Base-by-base conservation (phyloP, 2,888 invertebrate species). In the Gymnocheta viridis region DNA sequence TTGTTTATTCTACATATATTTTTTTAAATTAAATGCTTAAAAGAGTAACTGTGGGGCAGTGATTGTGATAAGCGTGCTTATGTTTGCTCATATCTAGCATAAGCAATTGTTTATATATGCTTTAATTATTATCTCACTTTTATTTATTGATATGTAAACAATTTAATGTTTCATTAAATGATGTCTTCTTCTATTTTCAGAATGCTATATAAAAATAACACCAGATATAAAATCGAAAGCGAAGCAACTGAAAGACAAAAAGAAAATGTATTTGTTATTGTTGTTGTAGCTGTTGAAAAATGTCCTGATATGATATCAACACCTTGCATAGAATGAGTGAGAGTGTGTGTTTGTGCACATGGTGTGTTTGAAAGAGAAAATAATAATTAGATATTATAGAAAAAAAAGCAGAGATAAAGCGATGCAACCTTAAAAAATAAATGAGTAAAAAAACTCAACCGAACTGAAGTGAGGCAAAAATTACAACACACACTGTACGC, bases 291-390 rank as follows among this genome's bases (percentile, higher is more conserved):
- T 69, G 69, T n/a, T 35, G 44, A 14, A 38, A 70, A 38, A 70
- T 62, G 74, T 79, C 79, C 76, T 82, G 70, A 79, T 82, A 72
- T 76, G 82, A 73, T 78, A 74, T 41, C 66, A 80, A 78, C 78
- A 72, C 38, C 73, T 51, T 51, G 44, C 17, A 58, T 10, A 82
- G 19, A 44, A 41, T 51, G 70, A 58, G 60, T 17, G 29, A 7
- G 47, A 27, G 24, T 38, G 12, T 24, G 35, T 47, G 38, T 60
- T 24, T 14, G 56, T 56, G 47, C 47, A 56, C 27, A 72, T 56
- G 54, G 32, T 51, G 62, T 78, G 77, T 77, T 49, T 58, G n/a
- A 35, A 60, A 38, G 60, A 56, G 54, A 51, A 51, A 81, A 81
- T 51, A 19, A 38, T 29, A 67, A 73, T 51, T 22, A 58, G 60